These are phyloP conservation scores for Phengaris alcon DNA, from an alignment of 2,888 invertebrate species.

Conservation along the genomic window DNA sequence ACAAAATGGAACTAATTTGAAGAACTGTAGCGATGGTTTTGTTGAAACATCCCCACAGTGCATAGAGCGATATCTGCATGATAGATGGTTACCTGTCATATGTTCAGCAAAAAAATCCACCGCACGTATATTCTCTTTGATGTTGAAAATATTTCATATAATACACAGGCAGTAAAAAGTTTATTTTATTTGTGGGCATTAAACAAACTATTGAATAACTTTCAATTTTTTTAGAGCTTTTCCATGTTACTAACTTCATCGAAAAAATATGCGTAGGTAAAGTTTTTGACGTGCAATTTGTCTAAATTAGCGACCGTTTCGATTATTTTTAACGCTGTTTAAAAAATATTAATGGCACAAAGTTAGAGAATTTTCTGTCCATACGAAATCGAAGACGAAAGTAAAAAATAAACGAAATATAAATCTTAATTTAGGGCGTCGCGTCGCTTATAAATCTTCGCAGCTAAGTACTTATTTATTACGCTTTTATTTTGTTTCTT, in stretches of 20 bases:
- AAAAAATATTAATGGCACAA: background rate
- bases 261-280: background rate
- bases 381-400: background rate
- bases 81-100: slow-evolving; percentile 57
- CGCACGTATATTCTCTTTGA: slow-evolving; percentile 30
- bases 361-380: background rate
- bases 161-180: background rate
- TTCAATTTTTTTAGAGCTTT: background rate
- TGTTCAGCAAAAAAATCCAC: slow-evolving; percentile 34
- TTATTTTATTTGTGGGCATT: background rate
- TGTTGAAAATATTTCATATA: slow-evolving; percentile 1
- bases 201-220: background rate
- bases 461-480: background rate
- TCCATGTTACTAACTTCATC: background rate
- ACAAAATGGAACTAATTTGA: slow-evolving; percentile 24
- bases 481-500: background rate
- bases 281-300: background rate
- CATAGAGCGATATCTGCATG: slow-evolving; percentile 58
- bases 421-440: background rate
- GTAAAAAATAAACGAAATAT: background rate
- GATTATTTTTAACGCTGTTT: too few species aligned
- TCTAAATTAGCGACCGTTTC: background rate
- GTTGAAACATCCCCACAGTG: slow-evolving; percentile 36
- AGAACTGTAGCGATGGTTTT: slow-evolving; percentile 18
- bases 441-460: background rate